phyloP scores from a whole-genome alignment of 2,797 vertebrate genomes.

The Spea hammondii region DNA sequence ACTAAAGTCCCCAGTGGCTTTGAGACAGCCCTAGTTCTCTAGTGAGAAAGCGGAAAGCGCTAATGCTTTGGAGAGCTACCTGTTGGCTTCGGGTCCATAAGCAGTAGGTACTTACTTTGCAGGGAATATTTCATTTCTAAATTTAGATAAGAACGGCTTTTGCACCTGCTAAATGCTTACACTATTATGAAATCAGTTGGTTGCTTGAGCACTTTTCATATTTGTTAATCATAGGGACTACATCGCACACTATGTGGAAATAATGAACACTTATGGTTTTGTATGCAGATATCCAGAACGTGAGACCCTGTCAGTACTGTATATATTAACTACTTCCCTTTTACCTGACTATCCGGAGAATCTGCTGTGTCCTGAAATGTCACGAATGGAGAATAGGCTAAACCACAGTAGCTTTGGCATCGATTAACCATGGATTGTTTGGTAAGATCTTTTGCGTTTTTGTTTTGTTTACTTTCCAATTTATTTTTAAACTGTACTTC shows the following conservation, averaged over 20 bases:
- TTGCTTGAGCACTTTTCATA: no score
- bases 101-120: no score
- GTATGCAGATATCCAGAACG: background rate
- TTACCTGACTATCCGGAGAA: constrained; percentile 94
- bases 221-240: background rate
- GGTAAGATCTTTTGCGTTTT: constrained; percentile 22
- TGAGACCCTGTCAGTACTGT: background rate
- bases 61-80: no score
- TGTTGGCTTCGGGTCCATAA: no score
- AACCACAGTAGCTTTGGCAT: background rate
- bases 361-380: constrained; percentile 80
- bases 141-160: no score
- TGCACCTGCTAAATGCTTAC: no score
- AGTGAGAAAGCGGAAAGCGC: no score
- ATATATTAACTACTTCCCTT: constrained; percentile 84
- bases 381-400: constrained; percentile 83
- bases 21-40: no score
- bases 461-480: background rate
- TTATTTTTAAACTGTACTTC: background rate
- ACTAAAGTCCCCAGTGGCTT: no score
- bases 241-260: background rate
- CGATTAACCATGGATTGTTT: constrained; percentile 22
- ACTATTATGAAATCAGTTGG: no score
- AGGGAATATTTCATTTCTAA: no score
- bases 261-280: background rate